Percentiles rank a stretch among this genome's conserved stretches.
These are phyloP conservation scores for Synergus umbraculus DNA, from an alignment of 2,888 invertebrate genomes.

Conservation along the genomic window DNA sequence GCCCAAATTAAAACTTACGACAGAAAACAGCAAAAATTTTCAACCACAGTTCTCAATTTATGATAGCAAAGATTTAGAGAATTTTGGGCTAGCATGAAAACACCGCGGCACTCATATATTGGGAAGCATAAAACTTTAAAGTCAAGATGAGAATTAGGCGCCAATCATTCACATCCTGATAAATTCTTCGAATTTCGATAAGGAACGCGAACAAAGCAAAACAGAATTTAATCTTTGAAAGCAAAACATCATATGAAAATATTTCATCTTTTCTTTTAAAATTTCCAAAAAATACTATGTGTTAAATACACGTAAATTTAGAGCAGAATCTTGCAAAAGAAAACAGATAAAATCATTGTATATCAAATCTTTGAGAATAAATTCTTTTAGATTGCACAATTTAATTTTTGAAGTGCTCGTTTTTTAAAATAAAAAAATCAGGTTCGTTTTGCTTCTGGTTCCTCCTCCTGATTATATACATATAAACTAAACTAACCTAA, in stretches of 20 bases:
- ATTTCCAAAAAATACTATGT: background rate
- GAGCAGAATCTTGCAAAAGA: background rate
- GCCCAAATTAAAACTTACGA: constrained; percentile 40
- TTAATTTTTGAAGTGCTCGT: background rate
- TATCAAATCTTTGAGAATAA: constrained; percentile 2
- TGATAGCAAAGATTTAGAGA: constrained; percentile 8
- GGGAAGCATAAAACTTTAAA: constrained; percentile 36
- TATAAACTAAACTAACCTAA: constrained; percentile 42
- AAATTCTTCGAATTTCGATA: constrained; percentile 13
- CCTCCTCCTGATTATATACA: constrained; percentile 16
- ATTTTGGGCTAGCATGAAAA: constrained; percentile 32
- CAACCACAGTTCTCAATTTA: constrained; percentile 10
- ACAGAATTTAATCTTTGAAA: background rate
- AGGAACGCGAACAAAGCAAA: constrained; percentile 29
- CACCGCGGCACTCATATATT: background rate
- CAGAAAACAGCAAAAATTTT: background rate
- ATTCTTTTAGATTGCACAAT: background rate
- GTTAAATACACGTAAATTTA: background rate
- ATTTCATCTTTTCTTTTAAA: background rate
- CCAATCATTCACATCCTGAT: constrained; percentile 23
- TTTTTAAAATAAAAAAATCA: constrained; percentile 4
- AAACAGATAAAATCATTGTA: background rate
- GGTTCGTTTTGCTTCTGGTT: constrained; percentile 19
- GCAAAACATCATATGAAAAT: background rate
- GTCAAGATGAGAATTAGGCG: constrained; percentile 35